These are phyloP conservation scores for Aphidius colemani DNA, from an alignment of 2,888 invertebrate species.

Conservation along the genomic window DNA sequence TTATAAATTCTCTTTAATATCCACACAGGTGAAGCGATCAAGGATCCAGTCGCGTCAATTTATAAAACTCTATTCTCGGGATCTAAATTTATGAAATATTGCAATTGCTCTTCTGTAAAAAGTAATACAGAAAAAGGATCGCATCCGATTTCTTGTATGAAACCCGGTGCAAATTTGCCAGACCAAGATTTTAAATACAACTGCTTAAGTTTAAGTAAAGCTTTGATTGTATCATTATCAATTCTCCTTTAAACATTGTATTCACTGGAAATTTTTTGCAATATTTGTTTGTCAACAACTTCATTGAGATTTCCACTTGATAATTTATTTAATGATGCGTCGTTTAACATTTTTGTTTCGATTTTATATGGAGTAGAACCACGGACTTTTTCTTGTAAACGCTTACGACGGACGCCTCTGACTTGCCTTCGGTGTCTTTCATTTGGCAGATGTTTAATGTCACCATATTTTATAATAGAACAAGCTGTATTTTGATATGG, in stretches of 20 bases:
- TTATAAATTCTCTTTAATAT: neutral
- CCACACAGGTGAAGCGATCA: neutral
- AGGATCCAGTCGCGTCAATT: neutral
- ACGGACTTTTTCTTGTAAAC: neutral
- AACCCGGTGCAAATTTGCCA: neutral
- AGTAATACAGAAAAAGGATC: neutral
- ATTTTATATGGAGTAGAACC: neutral
- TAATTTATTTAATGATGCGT: neutral
- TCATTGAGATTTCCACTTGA: neutral
- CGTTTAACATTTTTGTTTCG: neutral
- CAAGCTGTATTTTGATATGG: neutral
- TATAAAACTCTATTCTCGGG: neutral
- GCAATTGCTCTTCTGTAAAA: neutral
- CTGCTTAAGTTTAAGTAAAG: neutral
- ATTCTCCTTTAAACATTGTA: neutral
- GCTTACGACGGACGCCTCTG: neutral
- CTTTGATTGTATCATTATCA: neutral
- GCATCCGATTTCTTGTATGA: neutral
- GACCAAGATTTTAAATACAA: too few relatives aligned
- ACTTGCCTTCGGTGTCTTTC: neutral
- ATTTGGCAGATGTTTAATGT: neutral
- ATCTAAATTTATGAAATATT: neutral
- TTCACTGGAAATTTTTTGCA: neutral
- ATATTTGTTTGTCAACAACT: neutral
- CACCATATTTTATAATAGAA: neutral